Percentiles rank a stretch among this genome's conserved stretches.
These are phyloP conservation scores for Lasioglossum marginatum DNA, from an alignment of 2,888 invertebrate genomes.

Conservation along the genomic window DNA sequence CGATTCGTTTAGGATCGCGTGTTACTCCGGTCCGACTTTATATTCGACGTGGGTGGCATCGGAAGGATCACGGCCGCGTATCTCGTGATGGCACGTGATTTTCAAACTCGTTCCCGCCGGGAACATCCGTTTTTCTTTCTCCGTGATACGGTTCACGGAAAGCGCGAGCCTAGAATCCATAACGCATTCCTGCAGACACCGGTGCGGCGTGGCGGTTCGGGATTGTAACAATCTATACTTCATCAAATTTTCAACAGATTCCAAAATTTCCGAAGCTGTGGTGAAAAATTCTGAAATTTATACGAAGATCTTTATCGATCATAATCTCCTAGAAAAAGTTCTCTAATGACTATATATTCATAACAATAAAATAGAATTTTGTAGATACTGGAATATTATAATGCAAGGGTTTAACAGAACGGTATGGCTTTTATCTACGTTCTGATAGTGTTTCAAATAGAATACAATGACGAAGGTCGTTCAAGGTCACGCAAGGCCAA, in stretches of 20 bases:
- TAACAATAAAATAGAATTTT: no score
- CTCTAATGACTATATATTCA: no score
- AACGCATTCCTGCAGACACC: not conserved
- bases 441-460: no score
- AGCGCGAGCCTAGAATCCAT: not conserved
- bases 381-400: no score
- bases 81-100: slow-evolving; percentile 1
- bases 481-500: no score
- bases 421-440: no score
- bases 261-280: not conserved
- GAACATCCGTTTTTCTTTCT: not conserved
- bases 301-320: no score
- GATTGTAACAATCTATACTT: not conserved
- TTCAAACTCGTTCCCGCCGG: not conserved
- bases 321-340: no score
- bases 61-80: not conserved
- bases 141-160: not conserved
- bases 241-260: not conserved
- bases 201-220: not conserved
- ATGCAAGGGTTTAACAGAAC: no score
- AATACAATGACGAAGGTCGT: no score
- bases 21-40: not conserved
- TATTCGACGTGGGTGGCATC: not conserved
- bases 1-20: not conserved
- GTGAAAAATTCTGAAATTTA: no score